Base-by-base conservation (phyloP, 2,797 vertebrate species). In the Sebastes itinus region DNA sequence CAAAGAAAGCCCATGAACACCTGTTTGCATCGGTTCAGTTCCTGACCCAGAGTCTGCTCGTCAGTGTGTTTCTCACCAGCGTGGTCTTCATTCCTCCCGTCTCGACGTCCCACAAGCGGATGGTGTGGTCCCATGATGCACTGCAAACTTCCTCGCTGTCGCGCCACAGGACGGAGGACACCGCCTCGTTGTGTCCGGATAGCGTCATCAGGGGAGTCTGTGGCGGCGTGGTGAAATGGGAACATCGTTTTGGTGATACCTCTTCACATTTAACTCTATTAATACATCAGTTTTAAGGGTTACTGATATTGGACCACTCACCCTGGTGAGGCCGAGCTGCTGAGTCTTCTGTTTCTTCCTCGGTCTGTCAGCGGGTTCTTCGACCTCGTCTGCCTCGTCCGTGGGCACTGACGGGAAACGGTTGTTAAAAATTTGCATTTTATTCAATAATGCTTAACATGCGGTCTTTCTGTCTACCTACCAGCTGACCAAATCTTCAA, bases 401-500 rank as follows among this genome's bases (percentile, higher is more conserved):
- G 97, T 96, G 74, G 97, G 97, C 14, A 98, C 99, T 99, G 80
- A 35, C 0, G 14, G 52, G 22, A 22, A 85, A 46, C 56, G 20
- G 4, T 13, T 60, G 20, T 22, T 25, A 46, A 13, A 61, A 5
- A 16, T 38, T 35, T 64, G 10, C 22, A 28, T 64, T 64, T 35
- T 20, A 32, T 59, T 8, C 11, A 59, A 22, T 33, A 25, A 46
- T 4, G 13, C 2, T 49, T 33, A 20, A 46, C 3, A 62, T 3
- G 49, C 2, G 16, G 16, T 80, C 16, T 33, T 23, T 22, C 12
- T 16, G 4, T 5, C 1, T 33, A 63, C 89, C 78, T 94, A 99
- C 99, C 98, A 95, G 99, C 96, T 84, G 98, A 99, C 99, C 99
- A 99, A 69, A 99, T 96, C 95, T 99, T 99, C 75, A 99, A 92